phyloP scores from a whole-genome alignment of 1,140 invertebrate genomes.

The Hylyphantes graminicola region DNA sequence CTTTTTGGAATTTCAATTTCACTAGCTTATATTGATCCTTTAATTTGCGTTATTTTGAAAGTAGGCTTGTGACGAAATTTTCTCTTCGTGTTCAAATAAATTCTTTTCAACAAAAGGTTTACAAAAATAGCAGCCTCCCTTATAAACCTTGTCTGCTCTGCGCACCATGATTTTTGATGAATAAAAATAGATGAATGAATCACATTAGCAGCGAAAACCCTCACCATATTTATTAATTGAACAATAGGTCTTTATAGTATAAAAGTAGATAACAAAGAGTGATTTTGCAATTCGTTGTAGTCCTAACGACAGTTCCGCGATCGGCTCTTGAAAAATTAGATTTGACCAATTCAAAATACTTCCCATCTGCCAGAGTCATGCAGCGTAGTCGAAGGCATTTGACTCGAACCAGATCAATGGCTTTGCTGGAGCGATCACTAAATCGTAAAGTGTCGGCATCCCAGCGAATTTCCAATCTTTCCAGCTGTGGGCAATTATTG shows the following conservation, averaged over 20 bases:
- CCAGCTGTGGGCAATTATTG: constrained; percentile 87
- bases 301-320: constrained; percentile 93
- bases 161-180: constrained; percentile 15
- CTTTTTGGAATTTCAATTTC: too few relatives aligned
- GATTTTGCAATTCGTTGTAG: constrained; percentile 91
- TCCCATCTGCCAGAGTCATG: constrained; percentile 92
- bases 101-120: too few relatives aligned
- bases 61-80: too few relatives aligned
- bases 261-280: constrained; percentile 90
- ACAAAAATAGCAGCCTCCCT: too few relatives aligned
- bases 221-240: constrained; percentile 67
- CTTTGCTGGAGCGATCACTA: constrained; percentile 98
- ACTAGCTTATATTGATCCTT: too few relatives aligned
- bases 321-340: constrained; percentile 99
- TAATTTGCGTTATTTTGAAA: too few relatives aligned
- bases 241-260: constrained; percentile 94
- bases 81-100: too few relatives aligned
- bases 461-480: constrained; percentile 95
- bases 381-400: constrained; percentile 88
- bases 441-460: constrained; percentile 98
- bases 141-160: not conserved
- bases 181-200: constrained; percentile 23
- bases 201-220: constrained; percentile 1
- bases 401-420: constrained; percentile 82
- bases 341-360: constrained; percentile 99